Evolutionary conservation across 2,888 invertebrate species (phyloP), one percentile per base, ranked within the genome.

Genomic region (Synergus umbraculus): DNA sequence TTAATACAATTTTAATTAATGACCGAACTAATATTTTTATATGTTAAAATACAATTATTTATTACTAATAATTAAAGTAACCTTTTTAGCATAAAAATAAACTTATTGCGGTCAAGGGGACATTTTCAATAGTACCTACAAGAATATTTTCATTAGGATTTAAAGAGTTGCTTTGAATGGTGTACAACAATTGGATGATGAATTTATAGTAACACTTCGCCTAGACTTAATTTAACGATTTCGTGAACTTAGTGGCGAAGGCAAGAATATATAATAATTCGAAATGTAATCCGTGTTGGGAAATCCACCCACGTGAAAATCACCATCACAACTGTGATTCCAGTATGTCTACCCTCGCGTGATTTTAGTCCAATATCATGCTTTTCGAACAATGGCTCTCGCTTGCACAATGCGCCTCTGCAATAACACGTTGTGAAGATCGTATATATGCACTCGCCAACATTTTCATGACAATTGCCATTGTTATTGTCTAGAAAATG

Each of bases 271-370:
- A 22, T 22, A 22, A 22, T 22, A 22, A 22, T 49, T 15, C n/a
- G n/a, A 46, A 54, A n/a, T 54, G 80, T 82, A 83, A 83, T 49
- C 77, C 78, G 84, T 81, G 78, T 80, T 79, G 82, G 78, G 82
- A 82, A 84, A 83, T 80, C 80, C 79, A 78, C 83, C 83, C 77
- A 83, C 85, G 79, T 73, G 37, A 73, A 73, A 77, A 76, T 69
- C 79, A 76, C 78, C 78, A 76, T 22, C 22, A 22, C 60, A 76
- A 18, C 76, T 49, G 43, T 66, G 41, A 79, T 82, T 82, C 82
- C 76, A 73, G 77, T 44, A 65, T 76, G 64, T 81, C 64, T 79
- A 63, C 41, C 80, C 64, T 79, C 69, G 78, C 22, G 22, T 64
- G 80, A 76, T 78, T 78, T 78, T 67, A 79, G 79, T 78, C 81